Percentiles rank a stretch among this genome's conserved stretches.
phyloP scores from a whole-genome alignment of 2,888 invertebrate genomes.

The Epinotia brunnichana region DNA sequence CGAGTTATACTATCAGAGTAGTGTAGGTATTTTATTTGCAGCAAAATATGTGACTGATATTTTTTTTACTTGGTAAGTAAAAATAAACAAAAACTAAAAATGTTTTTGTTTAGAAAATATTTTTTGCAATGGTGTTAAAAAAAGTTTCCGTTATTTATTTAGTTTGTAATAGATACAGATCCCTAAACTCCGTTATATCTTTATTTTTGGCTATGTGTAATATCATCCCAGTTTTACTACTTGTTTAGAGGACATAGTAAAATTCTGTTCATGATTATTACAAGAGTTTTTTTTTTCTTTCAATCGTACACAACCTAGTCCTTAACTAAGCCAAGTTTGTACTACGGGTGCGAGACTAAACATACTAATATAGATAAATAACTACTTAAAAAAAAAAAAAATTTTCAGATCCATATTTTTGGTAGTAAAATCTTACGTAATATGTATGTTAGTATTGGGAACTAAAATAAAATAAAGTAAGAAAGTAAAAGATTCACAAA shows the following conservation, averaged over 20 bases:
- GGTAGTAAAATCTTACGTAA: no score
- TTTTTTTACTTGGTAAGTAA: background rate
- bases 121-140: background rate
- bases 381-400: no score
- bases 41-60: background rate
- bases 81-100: background rate
- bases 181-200: background rate
- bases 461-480: no score
- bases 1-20: background rate
- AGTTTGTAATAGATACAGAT: background rate
- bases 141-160: background rate
- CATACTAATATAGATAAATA: no score
- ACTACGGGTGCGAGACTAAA: no score
- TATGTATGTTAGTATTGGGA: no score
- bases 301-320: no score
- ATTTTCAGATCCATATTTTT: no score
- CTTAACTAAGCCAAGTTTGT: no score
- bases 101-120: background rate
- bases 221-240: background rate
- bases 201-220: background rate
- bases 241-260: background rate
- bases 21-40: background rate
- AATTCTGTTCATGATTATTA: background rate
- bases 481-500: no score
- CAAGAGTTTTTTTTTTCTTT: no score